Conservation (phyloP, 2,888 invertebrate species). For the Agonum fuliginosum region DNA sequence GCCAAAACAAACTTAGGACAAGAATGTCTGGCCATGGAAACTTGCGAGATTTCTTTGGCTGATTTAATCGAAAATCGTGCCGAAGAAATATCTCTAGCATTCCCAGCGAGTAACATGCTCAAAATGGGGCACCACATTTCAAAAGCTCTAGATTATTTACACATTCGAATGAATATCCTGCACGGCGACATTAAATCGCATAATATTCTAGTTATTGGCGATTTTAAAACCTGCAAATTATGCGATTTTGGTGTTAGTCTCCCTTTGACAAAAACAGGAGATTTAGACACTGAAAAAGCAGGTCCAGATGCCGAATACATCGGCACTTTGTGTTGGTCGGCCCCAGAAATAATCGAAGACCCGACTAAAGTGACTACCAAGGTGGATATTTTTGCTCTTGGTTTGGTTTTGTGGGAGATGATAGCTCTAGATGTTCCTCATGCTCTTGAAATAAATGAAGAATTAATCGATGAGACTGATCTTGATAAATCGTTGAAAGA, state of each 20-base stretch:
- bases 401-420: conserved; percentile 89
- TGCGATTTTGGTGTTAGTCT: conserved; percentile 91
- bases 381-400: conserved; percentile 88
- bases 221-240: conserved; percentile 84
- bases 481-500: conserved; percentile 61
- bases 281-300: conserved; percentile 75
- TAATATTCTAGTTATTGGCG: conserved; percentile 85
- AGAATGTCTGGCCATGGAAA: conserved; percentile 86
- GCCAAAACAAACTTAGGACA: conserved; percentile 74
- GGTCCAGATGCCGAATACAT: conserved; percentile 77
- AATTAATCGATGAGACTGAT: conserved; percentile 71
- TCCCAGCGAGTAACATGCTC: conserved; percentile 78
- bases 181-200: conserved; percentile 91
- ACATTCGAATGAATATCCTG: conserved; percentile 81
- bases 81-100: conserved; percentile 75
- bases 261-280: conserved; percentile 80
- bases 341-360: conserved; percentile 84
- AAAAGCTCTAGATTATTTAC: conserved; percentile 85
- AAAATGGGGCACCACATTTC: conserved; percentile 81
- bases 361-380: conserved; percentile 78
- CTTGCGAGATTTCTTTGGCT: conserved; percentile 82
- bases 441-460: conserved; percentile 68
- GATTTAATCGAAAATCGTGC: conserved; percentile 82
- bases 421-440: conserved; percentile 84
- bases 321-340: conserved; percentile 87